Evolutionary conservation across 2,888 invertebrate genomes (phyloP).

Genomic region (Aphidius colemani): DNA sequence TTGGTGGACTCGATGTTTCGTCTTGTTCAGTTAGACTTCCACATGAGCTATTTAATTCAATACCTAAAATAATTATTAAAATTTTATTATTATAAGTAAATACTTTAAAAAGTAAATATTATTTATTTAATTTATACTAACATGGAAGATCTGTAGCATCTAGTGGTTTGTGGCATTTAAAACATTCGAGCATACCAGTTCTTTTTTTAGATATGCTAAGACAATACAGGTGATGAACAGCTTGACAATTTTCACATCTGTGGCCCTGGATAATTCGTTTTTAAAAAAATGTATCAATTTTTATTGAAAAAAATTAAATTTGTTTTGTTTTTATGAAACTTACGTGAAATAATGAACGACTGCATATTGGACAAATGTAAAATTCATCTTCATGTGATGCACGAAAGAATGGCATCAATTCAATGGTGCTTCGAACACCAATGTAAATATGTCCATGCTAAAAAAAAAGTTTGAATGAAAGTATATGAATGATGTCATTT

Average conservation of each 20-base stretch:
- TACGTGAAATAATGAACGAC: slow-evolving; percentile 50
- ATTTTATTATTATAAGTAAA: neutral
- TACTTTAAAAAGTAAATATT: neutral
- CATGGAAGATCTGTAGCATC: neutral
- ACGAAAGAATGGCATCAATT: slow-evolving; percentile 52
- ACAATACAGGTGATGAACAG: slow-evolving; percentile 40
- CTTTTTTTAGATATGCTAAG: slow-evolving; percentile 36
- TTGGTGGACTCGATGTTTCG: too few relatives aligned
- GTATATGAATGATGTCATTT: neutral
- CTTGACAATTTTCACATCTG: slow-evolving; percentile 39
- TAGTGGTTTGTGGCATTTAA: slow-evolving; percentile 35
- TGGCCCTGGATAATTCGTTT: slow-evolving; percentile 37
- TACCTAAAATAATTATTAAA: neutral
- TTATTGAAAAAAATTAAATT: slow-evolving; percentile 2
- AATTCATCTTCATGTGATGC: slow-evolving; percentile 44
- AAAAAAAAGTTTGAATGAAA: slow-evolving; percentile 4
- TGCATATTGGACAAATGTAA: slow-evolving; percentile 47
- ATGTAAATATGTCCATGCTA: slow-evolving; percentile 51
- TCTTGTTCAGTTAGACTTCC: too few relatives aligned
- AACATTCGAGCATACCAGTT: slow-evolving; percentile 38
- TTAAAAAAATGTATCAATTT: neutral
- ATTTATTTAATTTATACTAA: neutral
- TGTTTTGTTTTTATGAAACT: slow-evolving; percentile 27
- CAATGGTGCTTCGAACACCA: slow-evolving; percentile 51
- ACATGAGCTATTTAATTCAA: too few relatives aligned